phyloP scores from a whole-genome alignment of 2,113 vertebrate species.

The Nyctereutes procyonoides region DNA sequence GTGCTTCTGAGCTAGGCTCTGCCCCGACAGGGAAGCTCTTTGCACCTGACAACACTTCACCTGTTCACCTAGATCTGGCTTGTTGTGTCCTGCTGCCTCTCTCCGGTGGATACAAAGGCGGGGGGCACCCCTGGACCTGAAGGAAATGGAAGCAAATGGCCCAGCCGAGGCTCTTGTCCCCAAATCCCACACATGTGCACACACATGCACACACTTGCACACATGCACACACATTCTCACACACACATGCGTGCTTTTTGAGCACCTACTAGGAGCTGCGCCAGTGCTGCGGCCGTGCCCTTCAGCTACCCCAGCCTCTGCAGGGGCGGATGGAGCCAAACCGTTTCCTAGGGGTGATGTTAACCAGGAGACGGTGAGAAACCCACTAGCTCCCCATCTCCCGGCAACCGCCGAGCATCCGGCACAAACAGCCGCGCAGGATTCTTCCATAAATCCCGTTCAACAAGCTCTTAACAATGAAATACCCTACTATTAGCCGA shows the following conservation, averaged over 20 bases:
- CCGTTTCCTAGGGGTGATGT: background rate
- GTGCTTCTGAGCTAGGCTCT: background rate
- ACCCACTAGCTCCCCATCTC: background rate
- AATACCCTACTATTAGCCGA: conserved; percentile 56
- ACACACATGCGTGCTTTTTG: too few relatives aligned
- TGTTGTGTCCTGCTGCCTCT: background rate
- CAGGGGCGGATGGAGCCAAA: accelerated
- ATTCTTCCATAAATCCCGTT: conserved; percentile 69
- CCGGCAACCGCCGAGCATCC: background rate
- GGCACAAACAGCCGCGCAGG: background rate
- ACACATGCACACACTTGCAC: accelerated
- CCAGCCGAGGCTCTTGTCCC: accelerated
- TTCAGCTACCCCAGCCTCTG: background rate
- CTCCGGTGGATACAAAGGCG: accelerated
- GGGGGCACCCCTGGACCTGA: accelerated
- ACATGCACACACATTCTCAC: accelerated
- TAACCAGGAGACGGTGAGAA: background rate
- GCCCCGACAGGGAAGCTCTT: background rate
- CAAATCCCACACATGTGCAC: accelerated
- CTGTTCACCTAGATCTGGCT: background rate
- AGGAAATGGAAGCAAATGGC: background rate
- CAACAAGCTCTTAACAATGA: conserved; percentile 63
- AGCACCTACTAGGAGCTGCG: accelerated
- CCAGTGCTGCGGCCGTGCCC: accelerated
- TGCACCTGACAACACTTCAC: background rate